phyloP scores from a whole-genome alignment of 1,140 invertebrate genomes.

The Rhopalosiphum padi region DNA sequence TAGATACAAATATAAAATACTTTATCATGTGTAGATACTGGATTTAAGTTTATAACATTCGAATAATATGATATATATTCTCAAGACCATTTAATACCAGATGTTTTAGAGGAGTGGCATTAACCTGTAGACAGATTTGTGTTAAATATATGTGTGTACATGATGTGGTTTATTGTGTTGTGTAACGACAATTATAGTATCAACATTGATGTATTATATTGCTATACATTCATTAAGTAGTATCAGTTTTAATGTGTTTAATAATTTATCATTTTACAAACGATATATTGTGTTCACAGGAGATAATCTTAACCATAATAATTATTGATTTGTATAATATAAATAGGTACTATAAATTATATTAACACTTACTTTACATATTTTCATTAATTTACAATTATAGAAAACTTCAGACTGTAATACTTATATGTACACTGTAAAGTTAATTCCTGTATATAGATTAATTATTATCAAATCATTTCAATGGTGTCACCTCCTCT shows the following conservation, averaged over 20 bases:
- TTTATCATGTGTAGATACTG: neutral
- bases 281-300: neutral
- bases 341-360: neutral
- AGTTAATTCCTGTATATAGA: neutral
- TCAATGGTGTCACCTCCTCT: neutral
- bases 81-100: neutral
- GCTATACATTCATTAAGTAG: neutral
- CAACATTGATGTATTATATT: neutral
- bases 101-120: neutral
- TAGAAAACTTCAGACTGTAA: neutral
- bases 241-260: neutral
- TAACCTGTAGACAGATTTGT: neutral
- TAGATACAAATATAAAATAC: neutral
- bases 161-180: neutral
- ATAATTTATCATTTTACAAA: neutral
- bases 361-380: neutral
- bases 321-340: neutral
- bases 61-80: neutral
- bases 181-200: neutral
- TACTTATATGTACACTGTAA: too few relatives aligned
- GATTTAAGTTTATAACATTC: neutral
- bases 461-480: neutral
- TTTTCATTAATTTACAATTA: neutral
- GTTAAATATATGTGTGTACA: neutral
- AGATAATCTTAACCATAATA: neutral